These are phyloP conservation scores for Dendrocincla fuliginosa DNA, from an alignment of 2,797 vertebrate genomes.

Conservation along the genomic window DNA sequence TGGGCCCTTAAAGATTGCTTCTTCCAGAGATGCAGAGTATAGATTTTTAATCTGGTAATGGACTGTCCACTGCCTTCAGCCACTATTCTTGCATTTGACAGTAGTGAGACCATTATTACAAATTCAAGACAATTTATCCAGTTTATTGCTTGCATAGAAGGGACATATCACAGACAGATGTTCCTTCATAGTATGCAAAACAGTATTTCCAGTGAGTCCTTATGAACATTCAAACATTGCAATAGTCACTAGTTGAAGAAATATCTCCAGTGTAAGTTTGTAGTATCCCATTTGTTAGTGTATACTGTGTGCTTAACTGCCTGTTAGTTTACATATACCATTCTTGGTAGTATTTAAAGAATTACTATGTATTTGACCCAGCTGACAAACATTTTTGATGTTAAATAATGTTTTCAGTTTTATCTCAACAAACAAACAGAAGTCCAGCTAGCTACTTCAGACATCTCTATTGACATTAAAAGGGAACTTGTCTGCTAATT, in stretches of 20 bases:
- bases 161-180: accelerated
- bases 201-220: not conserved
- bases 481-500: not conserved
- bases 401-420: not conserved
- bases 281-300: not conserved
- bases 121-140: not conserved
- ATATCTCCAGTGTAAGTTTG: not conserved
- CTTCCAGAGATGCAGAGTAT: not conserved
- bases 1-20: not conserved
- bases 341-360: not conserved
- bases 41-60: not conserved
- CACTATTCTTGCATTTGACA: not conserved
- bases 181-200: not conserved
- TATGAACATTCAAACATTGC: not conserved
- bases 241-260: not conserved
- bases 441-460: not conserved
- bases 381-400: not conserved
- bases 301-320: not conserved
- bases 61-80: not conserved
- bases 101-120: not conserved
- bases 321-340: not conserved
- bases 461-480: not conserved
- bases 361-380: not conserved
- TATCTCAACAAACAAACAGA: not conserved
- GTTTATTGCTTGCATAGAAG: not conserved